These are phyloP conservation scores for Thaumetopoea pityocampa DNA, from an alignment of 1,140 invertebrate species.

Conservation along the genomic window DNA sequence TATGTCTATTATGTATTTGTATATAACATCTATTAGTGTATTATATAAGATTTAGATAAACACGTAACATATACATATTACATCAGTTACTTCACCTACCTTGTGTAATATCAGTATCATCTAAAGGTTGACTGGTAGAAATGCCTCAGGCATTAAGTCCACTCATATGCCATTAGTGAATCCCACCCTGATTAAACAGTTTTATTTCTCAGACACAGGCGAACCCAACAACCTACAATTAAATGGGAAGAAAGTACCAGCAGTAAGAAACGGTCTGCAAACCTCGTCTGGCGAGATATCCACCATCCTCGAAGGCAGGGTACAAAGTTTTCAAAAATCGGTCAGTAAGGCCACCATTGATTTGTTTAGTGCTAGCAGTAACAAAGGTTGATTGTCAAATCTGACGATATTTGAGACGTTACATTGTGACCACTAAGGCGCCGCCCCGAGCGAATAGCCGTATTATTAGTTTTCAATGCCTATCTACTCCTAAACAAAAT, in stretches of 20 bases:
- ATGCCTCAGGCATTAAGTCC: no score
- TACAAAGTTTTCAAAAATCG: conserved; percentile 35
- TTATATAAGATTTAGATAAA: no score
- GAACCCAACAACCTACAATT: conserved; percentile 16
- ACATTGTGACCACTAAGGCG: background rate
- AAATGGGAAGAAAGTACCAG: conserved; percentile 43
- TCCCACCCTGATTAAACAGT: no score
- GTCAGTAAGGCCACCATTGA: conserved; percentile 38
- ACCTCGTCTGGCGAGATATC: conserved; percentile 50
- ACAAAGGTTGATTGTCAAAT: conserved; percentile 22
- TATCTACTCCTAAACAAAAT: no score
- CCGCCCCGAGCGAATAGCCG: background rate
- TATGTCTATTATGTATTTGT: no score
- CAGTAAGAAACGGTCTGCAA: conserved; percentile 40
- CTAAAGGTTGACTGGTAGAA: no score
- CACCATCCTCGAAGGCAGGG: conserved; percentile 54
- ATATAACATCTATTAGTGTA: no score
- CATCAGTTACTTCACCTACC: no score
- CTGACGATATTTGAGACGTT: background rate
- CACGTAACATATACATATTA: no score
- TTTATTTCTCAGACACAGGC: conserved; percentile 27
- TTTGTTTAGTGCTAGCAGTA: conserved; percentile 29
- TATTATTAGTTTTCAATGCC: no score
- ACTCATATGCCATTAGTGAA: no score
- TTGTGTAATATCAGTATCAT: no score